Evolutionary conservation across 2,113 vertebrate species (phyloP).

Genomic region (Phalacrocorax carbo): DNA sequence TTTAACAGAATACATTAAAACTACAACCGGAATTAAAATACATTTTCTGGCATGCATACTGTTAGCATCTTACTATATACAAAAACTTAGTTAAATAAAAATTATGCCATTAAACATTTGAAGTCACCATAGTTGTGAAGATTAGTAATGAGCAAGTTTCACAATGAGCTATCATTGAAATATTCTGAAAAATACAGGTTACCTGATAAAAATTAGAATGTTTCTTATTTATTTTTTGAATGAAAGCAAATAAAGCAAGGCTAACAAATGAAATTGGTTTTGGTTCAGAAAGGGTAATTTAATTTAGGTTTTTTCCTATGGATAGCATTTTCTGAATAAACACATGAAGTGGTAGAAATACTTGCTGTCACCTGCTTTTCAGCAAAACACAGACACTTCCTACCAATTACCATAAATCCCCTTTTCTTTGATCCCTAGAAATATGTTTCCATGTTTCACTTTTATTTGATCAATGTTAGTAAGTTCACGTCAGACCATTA

Average conservation of each 20-base stretch:
- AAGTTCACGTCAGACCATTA: conserved; percentile 64
- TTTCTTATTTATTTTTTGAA: neutral
- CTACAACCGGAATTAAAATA: neutral
- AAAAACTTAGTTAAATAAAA: neutral
- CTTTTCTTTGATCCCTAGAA: neutral
- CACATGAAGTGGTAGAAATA: neutral
- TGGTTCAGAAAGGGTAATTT: neutral
- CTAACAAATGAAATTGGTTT: neutral
- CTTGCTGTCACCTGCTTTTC: neutral
- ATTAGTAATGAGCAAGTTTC: neutral
- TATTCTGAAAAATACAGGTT: neutral
- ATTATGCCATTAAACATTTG: neutral
- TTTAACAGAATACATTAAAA: neutral
- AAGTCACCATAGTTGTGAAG: neutral
- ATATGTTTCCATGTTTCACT: neutral
- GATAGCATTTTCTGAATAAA: neutral
- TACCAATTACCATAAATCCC: neutral
- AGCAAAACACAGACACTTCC: neutral
- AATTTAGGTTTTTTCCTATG: neutral
- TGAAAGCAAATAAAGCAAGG: neutral
- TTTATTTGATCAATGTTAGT: neutral
- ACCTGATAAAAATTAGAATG: neutral
- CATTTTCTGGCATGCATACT: neutral
- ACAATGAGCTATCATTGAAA: neutral
- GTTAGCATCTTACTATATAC: neutral